Evolutionary conservation across 2,797 vertebrate genomes (phyloP), one percentile per base, ranked within the genome.

Genomic region (Muscicapa comitata): DNA sequence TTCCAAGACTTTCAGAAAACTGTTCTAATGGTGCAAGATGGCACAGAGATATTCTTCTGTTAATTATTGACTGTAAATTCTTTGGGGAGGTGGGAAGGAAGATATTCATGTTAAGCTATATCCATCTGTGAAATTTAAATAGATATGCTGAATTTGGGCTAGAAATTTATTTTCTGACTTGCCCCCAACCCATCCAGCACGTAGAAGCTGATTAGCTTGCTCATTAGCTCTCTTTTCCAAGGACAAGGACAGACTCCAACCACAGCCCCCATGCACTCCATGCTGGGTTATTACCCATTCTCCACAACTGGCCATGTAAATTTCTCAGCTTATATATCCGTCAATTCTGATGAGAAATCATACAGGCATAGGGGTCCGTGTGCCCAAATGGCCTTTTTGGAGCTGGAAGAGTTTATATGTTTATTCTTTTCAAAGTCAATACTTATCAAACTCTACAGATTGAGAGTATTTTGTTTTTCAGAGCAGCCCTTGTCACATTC

Each of bases 371-470:
- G 67, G 47, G 15, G 63, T 87, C 63, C 77, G 50, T 76, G 89
- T 87, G 91, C 81, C 79, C 67, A 79, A 82, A 86, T 33, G 21
- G 19, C 54, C 86, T 91, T 79, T 65, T 45, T 74, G 87, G 53
- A 91, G 50, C 57, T 80, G 65, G 35, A 85, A 74, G 75, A 80
- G 28, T 42, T 28, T 79, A 57, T 54, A 57, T 92, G 63, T 92
- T 92, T 94, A 76, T 48, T 82, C 50, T 68, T 83, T 87, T 85
- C 89, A 85, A 73, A 79, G 78, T 66, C 54, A 5, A 83, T 74
- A 57, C 61, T 83, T 74, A 92, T 89, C 89, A 96, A 91, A 82
- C 85, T 74, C 74, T 29, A 51, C 85, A 94, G 91, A 94, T 61
- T 91, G 84, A 74, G 87, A 87, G 37, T 57, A 89, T 91, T 94